Conservation (phyloP, 2,888 invertebrate species). For the Cryptophagus acutangulus region DNA sequence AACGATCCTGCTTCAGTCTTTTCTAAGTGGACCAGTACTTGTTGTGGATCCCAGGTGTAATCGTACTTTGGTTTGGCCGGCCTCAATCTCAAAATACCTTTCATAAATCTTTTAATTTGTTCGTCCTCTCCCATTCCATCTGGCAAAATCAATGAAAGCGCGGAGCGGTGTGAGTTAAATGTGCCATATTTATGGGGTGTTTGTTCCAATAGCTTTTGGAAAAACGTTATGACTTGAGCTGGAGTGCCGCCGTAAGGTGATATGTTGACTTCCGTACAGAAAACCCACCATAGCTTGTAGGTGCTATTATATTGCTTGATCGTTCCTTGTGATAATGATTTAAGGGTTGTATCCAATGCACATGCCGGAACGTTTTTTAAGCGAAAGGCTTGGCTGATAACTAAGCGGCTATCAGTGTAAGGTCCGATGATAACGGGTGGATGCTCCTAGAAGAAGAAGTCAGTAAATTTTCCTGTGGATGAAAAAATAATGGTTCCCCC, state of each 20-base stretch:
- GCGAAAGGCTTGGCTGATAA: not conserved
- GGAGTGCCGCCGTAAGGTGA: constrained; percentile 3
- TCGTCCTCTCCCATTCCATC: constrained; percentile 19
- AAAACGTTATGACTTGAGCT: constrained; percentile 15
- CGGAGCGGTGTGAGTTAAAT: constrained; percentile 29
- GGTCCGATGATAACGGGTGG: constrained; percentile 1
- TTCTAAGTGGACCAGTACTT: no score
- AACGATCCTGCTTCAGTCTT: no score
- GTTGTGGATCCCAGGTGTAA: no score
- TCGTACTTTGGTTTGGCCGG: no score
- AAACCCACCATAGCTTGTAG: not conserved
- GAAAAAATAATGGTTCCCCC: constrained; percentile 1
- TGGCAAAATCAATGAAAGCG: constrained; percentile 25
- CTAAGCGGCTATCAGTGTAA: constrained; percentile 20
- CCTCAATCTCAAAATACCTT: no score
- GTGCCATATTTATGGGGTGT: constrained; percentile 21
- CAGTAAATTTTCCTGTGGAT: constrained; percentile 9
- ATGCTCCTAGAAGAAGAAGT: constrained; percentile 11
- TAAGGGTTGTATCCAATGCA: not conserved
- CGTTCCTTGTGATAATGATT: not conserved
- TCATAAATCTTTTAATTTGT: no score
- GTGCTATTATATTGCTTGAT: not conserved
- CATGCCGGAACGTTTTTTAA: not conserved
- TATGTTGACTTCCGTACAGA: constrained; percentile 2
- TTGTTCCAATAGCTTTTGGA: constrained; percentile 14